Conservation (phyloP, 2,113 vertebrate genomes). For the Rhinichthys klamathensis region DNA sequence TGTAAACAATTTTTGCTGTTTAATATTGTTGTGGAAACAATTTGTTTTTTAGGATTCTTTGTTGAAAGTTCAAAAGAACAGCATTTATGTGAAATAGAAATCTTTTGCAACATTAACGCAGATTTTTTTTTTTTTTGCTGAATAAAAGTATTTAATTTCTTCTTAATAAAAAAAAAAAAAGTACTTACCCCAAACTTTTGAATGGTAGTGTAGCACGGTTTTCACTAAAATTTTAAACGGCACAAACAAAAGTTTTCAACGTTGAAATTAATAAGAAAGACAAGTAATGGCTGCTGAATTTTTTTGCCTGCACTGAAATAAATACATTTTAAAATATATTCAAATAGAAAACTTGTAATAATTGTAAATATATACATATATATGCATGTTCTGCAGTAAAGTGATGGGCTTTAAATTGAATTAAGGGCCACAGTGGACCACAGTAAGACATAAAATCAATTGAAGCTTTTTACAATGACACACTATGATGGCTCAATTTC, state of each 20-base stretch:
- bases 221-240: background rate
- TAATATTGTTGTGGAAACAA: background rate
- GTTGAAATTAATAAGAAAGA: background rate
- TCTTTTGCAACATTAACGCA: background rate
- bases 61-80: background rate
- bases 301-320: background rate
- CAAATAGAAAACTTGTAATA: background rate
- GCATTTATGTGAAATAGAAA: background rate
- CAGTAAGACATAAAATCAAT: constrained; percentile 9
- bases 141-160: too few relatives aligned
- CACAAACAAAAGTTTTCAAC: background rate
- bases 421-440: background rate
- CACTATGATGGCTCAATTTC: constrained; percentile 2
- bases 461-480: constrained; percentile 9
- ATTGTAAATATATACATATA: background rate
- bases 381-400: background rate
- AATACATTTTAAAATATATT: background rate
- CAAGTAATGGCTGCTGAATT: background rate
- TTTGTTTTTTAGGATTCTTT: background rate
- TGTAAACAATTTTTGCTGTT: background rate
- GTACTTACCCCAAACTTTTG: background rate
- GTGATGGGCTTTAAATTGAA: background rate
- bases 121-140: too few relatives aligned
- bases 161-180: too few relatives aligned
- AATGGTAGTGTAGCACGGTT: background rate